A percentile compares a stretch with the other conserved stretches of the same genome.
phyloP scores from a whole-genome alignment of 2,797 vertebrate genomes.

The Danio jaintianensis region DNA sequence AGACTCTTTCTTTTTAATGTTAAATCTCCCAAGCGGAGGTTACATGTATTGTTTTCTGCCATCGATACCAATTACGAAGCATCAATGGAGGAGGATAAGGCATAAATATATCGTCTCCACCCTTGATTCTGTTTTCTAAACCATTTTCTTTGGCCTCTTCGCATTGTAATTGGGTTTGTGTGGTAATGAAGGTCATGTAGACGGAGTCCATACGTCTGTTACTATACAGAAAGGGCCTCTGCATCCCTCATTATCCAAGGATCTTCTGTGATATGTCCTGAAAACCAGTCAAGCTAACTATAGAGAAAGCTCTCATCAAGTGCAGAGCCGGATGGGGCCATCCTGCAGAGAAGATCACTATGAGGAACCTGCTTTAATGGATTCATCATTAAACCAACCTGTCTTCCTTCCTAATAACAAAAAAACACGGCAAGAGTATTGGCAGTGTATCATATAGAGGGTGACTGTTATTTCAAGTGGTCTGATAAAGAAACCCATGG shows the following conservation, averaged over 20 bases:
- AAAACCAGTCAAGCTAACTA: slow-evolving; percentile 58
- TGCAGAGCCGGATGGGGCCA: slow-evolving; percentile 57
- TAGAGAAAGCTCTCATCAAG: slow-evolving; percentile 61
- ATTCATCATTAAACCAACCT: slow-evolving; percentile 66
- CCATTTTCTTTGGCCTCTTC: slow-evolving; percentile 39
- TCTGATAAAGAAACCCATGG: slow-evolving; percentile 77
- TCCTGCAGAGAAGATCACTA: slow-evolving; percentile 56
- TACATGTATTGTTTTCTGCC: neutral
- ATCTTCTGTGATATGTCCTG: slow-evolving; percentile 63
- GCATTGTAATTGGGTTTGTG: slow-evolving; percentile 72
- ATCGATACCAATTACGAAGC: slow-evolving; percentile 46
- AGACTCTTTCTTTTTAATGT: neutral
- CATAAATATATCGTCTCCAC: slow-evolving; percentile 40
- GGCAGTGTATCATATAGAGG: slow-evolving; percentile 74
- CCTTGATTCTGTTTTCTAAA: slow-evolving; percentile 46
- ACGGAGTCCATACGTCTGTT: slow-evolving; percentile 60
- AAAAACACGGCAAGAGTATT: slow-evolving; percentile 71
- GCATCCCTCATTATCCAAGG: slow-evolving; percentile 76
- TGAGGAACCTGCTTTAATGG: slow-evolving; percentile 64
- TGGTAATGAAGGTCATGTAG: slow-evolving; percentile 75
- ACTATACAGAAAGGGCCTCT: slow-evolving; percentile 47
- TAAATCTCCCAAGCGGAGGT: neutral
- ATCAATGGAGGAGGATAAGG: slow-evolving; percentile 34
- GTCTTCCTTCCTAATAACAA: slow-evolving; percentile 43
- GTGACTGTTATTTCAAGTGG: slow-evolving; percentile 75